These are phyloP conservation scores for Amblyjoppa proteus DNA, from an alignment of 2,888 invertebrate species.

Conservation along the genomic window DNA sequence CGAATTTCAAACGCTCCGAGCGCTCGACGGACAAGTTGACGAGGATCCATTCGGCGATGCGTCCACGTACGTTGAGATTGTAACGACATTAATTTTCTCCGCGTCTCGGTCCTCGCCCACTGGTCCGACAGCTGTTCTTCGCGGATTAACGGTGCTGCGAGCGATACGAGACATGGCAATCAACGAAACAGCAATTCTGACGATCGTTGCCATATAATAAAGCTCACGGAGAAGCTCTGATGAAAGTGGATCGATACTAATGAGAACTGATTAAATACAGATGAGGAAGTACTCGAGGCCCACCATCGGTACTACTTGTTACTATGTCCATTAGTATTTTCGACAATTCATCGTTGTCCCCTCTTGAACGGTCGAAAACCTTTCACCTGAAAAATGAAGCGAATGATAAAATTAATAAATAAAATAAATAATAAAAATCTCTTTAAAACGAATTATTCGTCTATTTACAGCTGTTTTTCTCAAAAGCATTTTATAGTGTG, in stretches of 20 bases:
- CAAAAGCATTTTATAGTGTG: too few species aligned
- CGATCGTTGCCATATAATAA: not conserved
- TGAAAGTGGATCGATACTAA: not conserved
- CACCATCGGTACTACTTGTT: not conserved
- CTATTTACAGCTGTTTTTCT: too few species aligned
- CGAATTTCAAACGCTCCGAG: not conserved
- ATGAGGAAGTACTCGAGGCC: not conserved
- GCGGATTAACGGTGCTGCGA: slow-evolving; percentile 19
- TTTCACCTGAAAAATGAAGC: not conserved
- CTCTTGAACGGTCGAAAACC: not conserved
- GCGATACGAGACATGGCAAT: slow-evolving; percentile 6
- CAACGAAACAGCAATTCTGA: slow-evolving; percentile 10
- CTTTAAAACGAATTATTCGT: too few species aligned
- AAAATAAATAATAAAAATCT: not conserved
- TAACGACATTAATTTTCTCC: slow-evolving; percentile 10
- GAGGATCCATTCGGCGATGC: not conserved
- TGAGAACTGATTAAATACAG: slow-evolving; percentile 3
- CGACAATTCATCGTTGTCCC: not conserved
- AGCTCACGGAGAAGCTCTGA: not conserved
- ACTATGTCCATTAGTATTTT: not conserved
- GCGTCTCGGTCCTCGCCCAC: slow-evolving; percentile 14
- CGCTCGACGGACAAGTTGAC: not conserved
- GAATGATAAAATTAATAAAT: not conserved
- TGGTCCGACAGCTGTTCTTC: not conserved
- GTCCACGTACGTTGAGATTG: not conserved